Conservation (phyloP, 2,797 vertebrate species). For the Myioborus miniatus region DNA sequence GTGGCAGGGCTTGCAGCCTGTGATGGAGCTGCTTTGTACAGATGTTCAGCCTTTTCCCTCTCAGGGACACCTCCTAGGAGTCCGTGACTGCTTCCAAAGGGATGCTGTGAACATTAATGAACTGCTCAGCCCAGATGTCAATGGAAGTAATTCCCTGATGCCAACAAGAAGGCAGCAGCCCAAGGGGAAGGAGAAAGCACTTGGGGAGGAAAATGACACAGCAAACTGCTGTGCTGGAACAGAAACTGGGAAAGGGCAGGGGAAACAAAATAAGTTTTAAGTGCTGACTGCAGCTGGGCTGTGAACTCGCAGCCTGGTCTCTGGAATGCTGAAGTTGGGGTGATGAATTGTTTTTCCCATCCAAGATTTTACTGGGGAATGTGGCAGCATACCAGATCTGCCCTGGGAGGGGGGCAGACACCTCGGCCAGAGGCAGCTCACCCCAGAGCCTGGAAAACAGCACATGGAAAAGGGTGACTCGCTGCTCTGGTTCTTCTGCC, state of each 20-base stretch:
- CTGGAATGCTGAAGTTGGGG: fast-evolving
- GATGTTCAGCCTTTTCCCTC: neutral
- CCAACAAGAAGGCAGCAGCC: neutral
- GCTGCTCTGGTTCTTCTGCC: neutral
- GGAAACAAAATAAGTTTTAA: fast-evolving
- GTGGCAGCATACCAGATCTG: fast-evolving
- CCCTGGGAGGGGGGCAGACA: neutral
- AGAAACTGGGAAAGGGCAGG: neutral
- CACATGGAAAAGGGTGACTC: fast-evolving
- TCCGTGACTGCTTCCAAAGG: neutral
- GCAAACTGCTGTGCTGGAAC: neutral
- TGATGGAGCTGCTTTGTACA: neutral
- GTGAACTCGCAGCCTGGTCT: neutral
- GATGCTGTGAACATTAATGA: neutral
- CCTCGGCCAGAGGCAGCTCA: fast-evolving
- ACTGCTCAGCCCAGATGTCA: fast-evolving
- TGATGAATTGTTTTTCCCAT: neutral
- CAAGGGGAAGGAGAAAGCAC: neutral
- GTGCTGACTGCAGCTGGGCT: neutral
- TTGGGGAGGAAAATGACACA: neutral
- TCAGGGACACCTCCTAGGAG: neutral
- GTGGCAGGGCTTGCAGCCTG: neutral
- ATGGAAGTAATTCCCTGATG: neutral
- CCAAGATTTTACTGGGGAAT: neutral
- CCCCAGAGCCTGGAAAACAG: neutral